Base-by-base conservation (phyloP, 2,888 invertebrate genomes). In the Isotomurus palustris region DNA sequence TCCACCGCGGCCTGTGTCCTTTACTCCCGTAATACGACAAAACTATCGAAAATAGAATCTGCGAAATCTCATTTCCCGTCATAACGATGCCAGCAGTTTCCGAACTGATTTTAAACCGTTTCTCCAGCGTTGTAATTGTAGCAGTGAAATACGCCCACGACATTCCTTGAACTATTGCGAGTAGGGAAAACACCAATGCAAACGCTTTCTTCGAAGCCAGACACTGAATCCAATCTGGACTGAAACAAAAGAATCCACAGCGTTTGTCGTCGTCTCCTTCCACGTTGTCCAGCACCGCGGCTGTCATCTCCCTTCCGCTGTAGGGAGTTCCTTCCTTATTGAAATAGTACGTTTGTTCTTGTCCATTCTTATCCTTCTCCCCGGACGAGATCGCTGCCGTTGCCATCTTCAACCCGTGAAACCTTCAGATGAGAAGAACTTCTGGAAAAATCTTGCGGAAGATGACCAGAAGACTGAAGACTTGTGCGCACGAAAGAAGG, bases 41-140 rank as follows among this genome's bases (percentile, higher is more conserved):
- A 22, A 83, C 78, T 17, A 83, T 80, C 2, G 85, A 84, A 28
- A 84, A 81, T 66, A 86, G 77, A 56, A 86, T 77, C 73, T 84
- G 84, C 70, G 85, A 85, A 63, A 87, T 82, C 73, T 87, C 86
- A 73, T 87, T 86, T 28, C 86, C 86, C 58, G 86, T 83, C 45
- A 84, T 82, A 67, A 86, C 84, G 65, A 86, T 78, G 58, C 86
- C 83, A 64, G 84, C 84, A 25, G 84, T 85, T 73, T 81, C 80
- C 36, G 84, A 85, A 17, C 85, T 84, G 71, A 86, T 85, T 74
- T 84, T 85, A 72, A 84, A 86, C 66, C 85, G 78, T 72, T 86
- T 86, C 74, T 86, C 86, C 62, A 86, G 77, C 2, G 85, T 85
- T 50, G 86, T 85, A 59, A 86, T 84, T 27, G 84, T 85, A n/a